Conservation (phyloP, 2,888 invertebrate genomes). For the Synanthedon myopaeformis region DNA sequence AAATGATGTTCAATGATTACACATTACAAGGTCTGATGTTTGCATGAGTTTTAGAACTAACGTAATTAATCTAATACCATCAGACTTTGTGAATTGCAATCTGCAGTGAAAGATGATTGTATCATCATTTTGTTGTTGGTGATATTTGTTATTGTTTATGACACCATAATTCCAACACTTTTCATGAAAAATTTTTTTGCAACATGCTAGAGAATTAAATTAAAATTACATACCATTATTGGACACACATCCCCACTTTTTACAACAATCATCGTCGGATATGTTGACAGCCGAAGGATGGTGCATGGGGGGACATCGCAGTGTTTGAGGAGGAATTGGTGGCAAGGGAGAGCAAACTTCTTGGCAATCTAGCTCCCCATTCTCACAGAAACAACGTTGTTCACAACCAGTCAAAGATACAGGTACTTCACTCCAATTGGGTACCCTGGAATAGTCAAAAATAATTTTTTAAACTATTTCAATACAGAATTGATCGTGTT, state of each 20-base stretch:
- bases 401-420: slow-evolving; percentile 85
- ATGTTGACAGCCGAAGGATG: slow-evolving; percentile 72
- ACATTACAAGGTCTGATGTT: neutral
- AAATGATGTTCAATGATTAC: neutral
- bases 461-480: neutral
- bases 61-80: neutral
- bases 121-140: no score
- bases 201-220: neutral
- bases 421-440: slow-evolving; percentile 88
- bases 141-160: no score
- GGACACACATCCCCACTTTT: slow-evolving; percentile 77
- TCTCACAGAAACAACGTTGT: slow-evolving; percentile 87
- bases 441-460: slow-evolving; percentile 47
- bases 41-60: neutral
- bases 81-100: no score
- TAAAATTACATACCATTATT: slow-evolving; percentile 26
- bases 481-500: neutral
- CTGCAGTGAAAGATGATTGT: no score
- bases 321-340: slow-evolving; percentile 78
- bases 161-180: no score
- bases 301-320: slow-evolving; percentile 79
- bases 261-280: slow-evolving; percentile 85
- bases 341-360: slow-evolving; percentile 83
- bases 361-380: slow-evolving; percentile 87
- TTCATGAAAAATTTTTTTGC: no score